Evolutionary conservation across 2,113 vertebrate genomes (phyloP).

Genomic region (Chitala chitala): DNA sequence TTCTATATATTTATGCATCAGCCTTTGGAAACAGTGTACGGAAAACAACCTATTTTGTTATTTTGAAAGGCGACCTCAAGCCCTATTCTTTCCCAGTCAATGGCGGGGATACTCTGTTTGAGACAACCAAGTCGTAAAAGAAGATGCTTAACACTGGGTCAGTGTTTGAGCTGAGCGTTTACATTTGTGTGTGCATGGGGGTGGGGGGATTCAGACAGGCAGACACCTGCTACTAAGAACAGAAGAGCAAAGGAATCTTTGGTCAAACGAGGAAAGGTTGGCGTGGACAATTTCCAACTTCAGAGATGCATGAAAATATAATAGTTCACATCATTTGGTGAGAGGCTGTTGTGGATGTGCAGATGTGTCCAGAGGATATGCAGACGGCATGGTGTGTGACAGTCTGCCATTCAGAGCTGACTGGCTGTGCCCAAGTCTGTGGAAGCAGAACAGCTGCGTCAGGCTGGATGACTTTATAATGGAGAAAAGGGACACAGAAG

Average conservation of each 20-base stretch:
- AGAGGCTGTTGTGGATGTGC: too few species aligned
- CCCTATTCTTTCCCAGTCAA: not conserved
- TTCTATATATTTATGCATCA: constrained; percentile 11
- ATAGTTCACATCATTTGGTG: too few species aligned
- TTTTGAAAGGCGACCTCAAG: not conserved
- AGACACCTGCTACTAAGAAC: not conserved
- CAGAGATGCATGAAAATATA: too few species aligned
- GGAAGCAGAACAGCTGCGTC: too few species aligned
- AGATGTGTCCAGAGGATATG: too few species aligned
- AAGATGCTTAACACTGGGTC: not conserved
- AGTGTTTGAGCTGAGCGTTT: not conserved
- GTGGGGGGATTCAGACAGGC: not conserved
- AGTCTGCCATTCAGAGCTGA: too few species aligned
- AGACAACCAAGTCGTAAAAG: not conserved
- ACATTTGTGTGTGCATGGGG: not conserved
- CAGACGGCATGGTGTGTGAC: too few species aligned
- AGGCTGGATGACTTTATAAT: too few species aligned
- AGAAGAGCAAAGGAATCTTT: not conserved
- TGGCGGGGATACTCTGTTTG: not conserved
- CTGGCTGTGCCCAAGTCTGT: too few species aligned
- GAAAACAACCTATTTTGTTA: not conserved
- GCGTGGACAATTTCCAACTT: too few species aligned
- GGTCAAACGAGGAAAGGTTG: too few species aligned
- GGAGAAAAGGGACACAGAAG: too few species aligned
- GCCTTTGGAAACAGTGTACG: not conserved